phyloP scores from a whole-genome alignment of 2,888 invertebrate genomes.

The Leptopterna dolabrata region DNA sequence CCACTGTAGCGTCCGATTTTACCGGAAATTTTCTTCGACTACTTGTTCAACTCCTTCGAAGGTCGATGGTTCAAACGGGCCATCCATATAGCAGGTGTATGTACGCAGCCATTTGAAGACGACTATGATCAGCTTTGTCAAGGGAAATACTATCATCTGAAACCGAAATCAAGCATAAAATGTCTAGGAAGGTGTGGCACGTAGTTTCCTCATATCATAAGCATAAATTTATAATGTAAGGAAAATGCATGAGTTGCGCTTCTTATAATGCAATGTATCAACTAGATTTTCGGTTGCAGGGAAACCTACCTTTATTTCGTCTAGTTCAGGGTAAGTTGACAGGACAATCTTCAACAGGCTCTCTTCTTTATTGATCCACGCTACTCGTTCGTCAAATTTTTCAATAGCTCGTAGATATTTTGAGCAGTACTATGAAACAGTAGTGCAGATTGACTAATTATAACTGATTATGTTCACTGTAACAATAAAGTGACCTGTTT shows the following conservation, averaged over 20 bases:
- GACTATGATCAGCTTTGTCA: conserved; percentile 68
- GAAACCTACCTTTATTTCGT: conserved; percentile 74
- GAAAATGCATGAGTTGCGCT: too few species aligned
- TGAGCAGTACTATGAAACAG: conserved; percentile 75
- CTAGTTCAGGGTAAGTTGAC: conserved; percentile 80
- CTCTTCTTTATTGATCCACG: conserved; percentile 93
- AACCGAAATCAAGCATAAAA: neutral
- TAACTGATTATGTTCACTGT: neutral
- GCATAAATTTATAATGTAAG: too few species aligned
- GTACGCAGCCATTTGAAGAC: conserved; percentile 62
- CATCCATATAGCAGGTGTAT: conserved; percentile 89
- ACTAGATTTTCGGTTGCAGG: too few species aligned
- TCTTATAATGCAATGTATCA: too few species aligned
- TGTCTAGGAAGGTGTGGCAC: too few species aligned
- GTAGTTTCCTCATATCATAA: too few species aligned
- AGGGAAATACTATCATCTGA: conserved; percentile 66
- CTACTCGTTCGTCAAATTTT: conserved; percentile 79
- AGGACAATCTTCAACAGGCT: conserved; percentile 83
- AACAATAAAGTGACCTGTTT: neutral
- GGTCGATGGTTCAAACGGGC: conserved; percentile 88
- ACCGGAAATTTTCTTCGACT: conserved; percentile 71
- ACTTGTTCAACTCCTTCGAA: conserved; percentile 81
- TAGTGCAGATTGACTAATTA: too few species aligned
- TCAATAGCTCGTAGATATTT: conserved; percentile 80
- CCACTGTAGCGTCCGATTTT: neutral